A percentile compares a stretch with the other conserved stretches of the same genome.
Conservation (phyloP, 2,113 vertebrate genomes). For the Athene noctua region DNA sequence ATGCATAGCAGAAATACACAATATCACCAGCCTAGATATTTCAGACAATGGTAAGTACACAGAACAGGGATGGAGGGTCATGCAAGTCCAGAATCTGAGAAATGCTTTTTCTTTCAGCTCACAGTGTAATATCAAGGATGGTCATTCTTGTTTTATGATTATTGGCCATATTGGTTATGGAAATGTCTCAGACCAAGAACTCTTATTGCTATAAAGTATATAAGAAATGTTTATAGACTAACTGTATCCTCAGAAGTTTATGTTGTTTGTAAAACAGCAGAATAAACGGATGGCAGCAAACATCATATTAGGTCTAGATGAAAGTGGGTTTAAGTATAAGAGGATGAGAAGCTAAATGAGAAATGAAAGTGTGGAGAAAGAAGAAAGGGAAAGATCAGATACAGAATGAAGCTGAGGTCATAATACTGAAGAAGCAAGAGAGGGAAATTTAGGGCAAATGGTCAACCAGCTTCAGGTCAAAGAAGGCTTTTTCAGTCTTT, state of each 20-base stretch:
- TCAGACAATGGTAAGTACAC: conserved; percentile 92
- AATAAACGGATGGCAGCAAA: background rate
- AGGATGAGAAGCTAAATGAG: background rate
- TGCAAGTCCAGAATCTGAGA: background rate
- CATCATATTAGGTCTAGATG: background rate
- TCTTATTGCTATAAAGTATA: background rate
- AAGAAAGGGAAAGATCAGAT: background rate
- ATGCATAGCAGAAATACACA: conserved; percentile 96
- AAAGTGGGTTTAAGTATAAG: background rate
- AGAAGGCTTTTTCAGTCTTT: background rate
- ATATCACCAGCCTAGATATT: conserved; percentile 94
- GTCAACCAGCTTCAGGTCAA: background rate
- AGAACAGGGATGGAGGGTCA: background rate
- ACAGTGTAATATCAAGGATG: background rate
- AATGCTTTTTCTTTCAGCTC: background rate
- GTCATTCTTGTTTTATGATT: background rate
- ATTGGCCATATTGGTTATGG: background rate
- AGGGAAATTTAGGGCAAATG: background rate
- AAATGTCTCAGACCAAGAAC: background rate
- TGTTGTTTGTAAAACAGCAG: background rate
- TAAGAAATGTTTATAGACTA: background rate
- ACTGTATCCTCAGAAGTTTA: background rate
- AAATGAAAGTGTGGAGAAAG: background rate
- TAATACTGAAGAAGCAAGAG: background rate
- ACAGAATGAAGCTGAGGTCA: background rate